Conservation (phyloP, 2,113 vertebrate genomes). For the Halcyon malimbica region DNA sequence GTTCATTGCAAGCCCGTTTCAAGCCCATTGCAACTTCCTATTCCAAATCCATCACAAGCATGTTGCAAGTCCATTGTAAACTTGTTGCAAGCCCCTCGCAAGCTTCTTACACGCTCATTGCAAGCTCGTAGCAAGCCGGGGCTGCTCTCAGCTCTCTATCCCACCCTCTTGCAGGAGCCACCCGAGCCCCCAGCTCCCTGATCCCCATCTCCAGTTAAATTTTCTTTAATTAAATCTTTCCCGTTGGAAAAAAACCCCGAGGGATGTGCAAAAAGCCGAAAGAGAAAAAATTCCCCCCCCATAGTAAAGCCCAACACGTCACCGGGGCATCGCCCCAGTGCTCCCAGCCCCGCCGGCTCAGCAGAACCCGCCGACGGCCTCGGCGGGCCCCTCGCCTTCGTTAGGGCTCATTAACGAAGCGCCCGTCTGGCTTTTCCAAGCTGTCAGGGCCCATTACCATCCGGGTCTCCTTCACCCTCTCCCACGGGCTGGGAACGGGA, state of each 20-base stretch:
- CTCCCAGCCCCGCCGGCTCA: not conserved
- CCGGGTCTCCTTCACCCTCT: not conserved
- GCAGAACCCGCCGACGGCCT: not conserved
- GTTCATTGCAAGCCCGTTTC: not conserved
- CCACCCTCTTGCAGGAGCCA: not conserved
- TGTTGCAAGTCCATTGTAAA: not conserved
- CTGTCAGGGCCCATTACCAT: constrained; percentile 35
- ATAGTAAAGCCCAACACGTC: not conserved
- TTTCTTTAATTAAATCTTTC: not conserved
- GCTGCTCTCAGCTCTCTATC: accelerated
- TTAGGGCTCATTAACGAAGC: constrained; percentile 58
- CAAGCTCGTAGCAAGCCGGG: accelerated
- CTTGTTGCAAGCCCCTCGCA: not conserved
- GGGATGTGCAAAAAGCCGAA: accelerated
- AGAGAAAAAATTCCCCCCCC: too few relatives aligned
- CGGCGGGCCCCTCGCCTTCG: not conserved
- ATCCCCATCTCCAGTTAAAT: accelerated
- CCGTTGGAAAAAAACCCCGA: accelerated
- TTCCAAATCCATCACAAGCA: not conserved
- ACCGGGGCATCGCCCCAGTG: accelerated
- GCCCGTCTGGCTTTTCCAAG: constrained; percentile 41
- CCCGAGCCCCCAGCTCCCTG: accelerated
- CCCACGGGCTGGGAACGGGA: constrained; percentile 36
- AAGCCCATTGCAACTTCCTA: not conserved
- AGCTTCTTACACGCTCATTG: not conserved